Base-by-base conservation (phyloP, 2,113 vertebrate species). In the Melanerpes formicivorus region DNA sequence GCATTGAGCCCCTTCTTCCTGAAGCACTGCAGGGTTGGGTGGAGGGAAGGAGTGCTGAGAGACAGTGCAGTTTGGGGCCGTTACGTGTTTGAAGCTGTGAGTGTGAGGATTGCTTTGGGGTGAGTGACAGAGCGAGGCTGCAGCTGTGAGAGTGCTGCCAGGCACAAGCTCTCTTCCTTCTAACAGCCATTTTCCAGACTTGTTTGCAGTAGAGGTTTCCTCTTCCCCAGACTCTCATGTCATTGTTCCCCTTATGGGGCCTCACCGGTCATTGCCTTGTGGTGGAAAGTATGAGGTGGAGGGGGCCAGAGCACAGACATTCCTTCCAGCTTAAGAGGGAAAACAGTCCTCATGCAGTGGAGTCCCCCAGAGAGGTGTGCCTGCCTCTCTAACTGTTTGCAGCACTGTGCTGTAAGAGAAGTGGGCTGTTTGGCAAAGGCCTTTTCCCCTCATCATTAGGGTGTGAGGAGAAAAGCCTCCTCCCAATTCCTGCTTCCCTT, bases 241-340 rank as follows among this genome's bases (percentile, higher is more conserved):
- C 93, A 89, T 96, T 95, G 93, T 95, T 95, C 91, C 96, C 94
- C 80, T 89, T 88, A 60, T 58, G 87, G 87, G 94, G 94, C 94
- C 95, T 92, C 95, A 91, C 91, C 0, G n/a, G 90, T 95, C 93
- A 44, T 90, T 95, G 95, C 92, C 90, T 93, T 90, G 69, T 93
- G 85, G 73, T 95, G 93, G 95, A 95, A 96, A 96, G 75, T 95
- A 80, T 69, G 91, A 95, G 70, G 55, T 40, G 89, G 79, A 72
- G 65, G 63, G 81, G 69, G 91, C 87, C 76, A 79, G 73, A 91
- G 85, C 59, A n/a, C 64, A 94, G 93, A 60, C 93, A 82, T 95
- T 96, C 87, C 89, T 94, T 93, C 65, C 58, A 86, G 82, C 42
- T 93, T 91, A 70, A 86, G 91, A 91, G 88, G 63, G 63, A 90